Percentiles rank a stretch among this genome's conserved stretches.
These are phyloP conservation scores for Neomorphus geoffroyi DNA, from an alignment of 2,797 vertebrate genomes.

Conservation along the genomic window DNA sequence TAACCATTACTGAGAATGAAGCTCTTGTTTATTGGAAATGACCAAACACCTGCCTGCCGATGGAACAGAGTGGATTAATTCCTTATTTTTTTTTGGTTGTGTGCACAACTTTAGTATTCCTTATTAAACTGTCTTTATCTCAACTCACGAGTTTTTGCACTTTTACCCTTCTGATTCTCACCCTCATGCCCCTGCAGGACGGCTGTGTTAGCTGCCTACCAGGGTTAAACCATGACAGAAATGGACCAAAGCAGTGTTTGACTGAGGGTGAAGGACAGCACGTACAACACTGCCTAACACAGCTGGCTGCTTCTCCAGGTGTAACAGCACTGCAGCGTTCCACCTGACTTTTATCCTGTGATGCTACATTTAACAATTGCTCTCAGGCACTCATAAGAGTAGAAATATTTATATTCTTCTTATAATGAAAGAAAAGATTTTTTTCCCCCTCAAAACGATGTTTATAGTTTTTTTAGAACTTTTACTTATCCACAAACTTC, in stretches of 20 bases:
- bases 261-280: neutral
- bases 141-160: fast-evolving
- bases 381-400: neutral
- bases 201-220: neutral
- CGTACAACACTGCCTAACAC: neutral
- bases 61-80: neutral
- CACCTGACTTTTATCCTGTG: neutral
- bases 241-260: neutral
- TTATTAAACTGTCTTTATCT: neutral
- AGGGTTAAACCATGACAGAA: neutral
- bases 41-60: neutral
- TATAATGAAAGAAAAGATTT: neutral
- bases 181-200: no score
- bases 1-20: fast-evolving
- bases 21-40: neutral
- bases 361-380: neutral
- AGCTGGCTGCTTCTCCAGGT: neutral
- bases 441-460: neutral
- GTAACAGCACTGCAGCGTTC: neutral
- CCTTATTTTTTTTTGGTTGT: neutral
- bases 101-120: neutral
- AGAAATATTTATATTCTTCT: neutral
- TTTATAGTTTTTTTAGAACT: neutral
- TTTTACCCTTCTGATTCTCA: neutral
- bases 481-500: neutral